Evolutionary conservation across 2,797 vertebrate genomes (phyloP), one percentile per base, ranked within the genome.

Genomic region (Coluber constrictor): DNA sequence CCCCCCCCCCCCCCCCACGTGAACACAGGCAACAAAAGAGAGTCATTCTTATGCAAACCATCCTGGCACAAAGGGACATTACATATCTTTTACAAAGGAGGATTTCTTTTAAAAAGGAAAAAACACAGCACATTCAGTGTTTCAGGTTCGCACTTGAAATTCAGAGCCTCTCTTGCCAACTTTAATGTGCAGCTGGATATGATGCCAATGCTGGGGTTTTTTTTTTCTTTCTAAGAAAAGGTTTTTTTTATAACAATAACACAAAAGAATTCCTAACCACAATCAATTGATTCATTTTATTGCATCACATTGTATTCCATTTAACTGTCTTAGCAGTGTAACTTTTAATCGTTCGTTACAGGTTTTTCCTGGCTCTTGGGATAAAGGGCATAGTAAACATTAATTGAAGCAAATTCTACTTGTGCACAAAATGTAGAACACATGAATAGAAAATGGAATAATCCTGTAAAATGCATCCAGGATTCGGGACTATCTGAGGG

Each of bases 1-100:
- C 4, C 27, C 88, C 88, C 98, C 98, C 97, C 89, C 95, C 93
- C 4, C 27, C 88, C 88, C 98, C 98, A 97, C 97, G 97, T 97
- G 98, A 98, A 97, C 97, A 94, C 37, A 95, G 97, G 97, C 97
- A 97, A 98, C 96, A 97, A 97, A 96, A 98, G 98, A 97, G 96
- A 96, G 97, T 98, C 97, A 97, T 99, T 99, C 97, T 99, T 97
- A 99, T 99, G 98, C 98, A 98, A 99, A 98, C 95, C 93, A 92
- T 88, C 95, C 95, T 95, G 95, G 93, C 94, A 98, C 98, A 98
- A 98, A 98, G 96, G 98, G 98, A 97, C 97, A 95, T 95, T 97
- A 97, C 98, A 97, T 97, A 98, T 98, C 98, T 98, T 90, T 27
- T 96, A 98, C 98, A 98, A 98, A 98, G 98, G 98, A 96, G 96